Conservation (phyloP, 2,797 vertebrate genomes). For the Harpia harpyja region DNA sequence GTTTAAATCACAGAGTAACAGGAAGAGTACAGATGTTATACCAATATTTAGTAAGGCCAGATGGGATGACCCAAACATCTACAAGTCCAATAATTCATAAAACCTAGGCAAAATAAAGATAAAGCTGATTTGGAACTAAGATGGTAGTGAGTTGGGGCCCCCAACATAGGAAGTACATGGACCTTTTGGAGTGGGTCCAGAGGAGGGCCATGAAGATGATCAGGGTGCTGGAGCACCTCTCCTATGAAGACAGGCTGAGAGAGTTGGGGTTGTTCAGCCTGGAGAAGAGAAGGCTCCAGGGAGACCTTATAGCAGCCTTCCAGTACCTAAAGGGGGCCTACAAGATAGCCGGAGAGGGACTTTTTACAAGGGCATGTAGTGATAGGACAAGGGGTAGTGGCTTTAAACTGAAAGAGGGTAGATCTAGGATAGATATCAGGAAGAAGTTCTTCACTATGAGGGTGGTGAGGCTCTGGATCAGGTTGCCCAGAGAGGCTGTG, state of each 20-base stretch:
- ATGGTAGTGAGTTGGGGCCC: rapidly evolving
- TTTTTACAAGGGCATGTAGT: too few species aligned
- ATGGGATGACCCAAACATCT: background rate
- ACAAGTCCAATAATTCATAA: background rate
- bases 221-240: background rate
- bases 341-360: too few species aligned
- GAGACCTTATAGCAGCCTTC: too few species aligned
- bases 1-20: background rate
- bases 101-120: background rate
- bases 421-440: too few species aligned
- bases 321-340: too few species aligned
- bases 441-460: too few species aligned
- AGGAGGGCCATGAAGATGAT: background rate
- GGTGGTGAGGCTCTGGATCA: too few species aligned
- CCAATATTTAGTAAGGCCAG: background rate
- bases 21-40: background rate
- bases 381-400: too few species aligned
- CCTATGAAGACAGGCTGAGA: background rate
- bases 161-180: background rate
- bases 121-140: background rate
- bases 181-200: background rate
- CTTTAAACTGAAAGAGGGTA: too few species aligned
- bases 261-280: too few species aligned
- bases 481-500: too few species aligned
- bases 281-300: too few species aligned